Percentiles rank a stretch among this genome's conserved stretches.
These are phyloP conservation scores for Pseudanteris insignis DNA, from an alignment of 2,888 invertebrate genomes.

Conservation along the genomic window DNA sequence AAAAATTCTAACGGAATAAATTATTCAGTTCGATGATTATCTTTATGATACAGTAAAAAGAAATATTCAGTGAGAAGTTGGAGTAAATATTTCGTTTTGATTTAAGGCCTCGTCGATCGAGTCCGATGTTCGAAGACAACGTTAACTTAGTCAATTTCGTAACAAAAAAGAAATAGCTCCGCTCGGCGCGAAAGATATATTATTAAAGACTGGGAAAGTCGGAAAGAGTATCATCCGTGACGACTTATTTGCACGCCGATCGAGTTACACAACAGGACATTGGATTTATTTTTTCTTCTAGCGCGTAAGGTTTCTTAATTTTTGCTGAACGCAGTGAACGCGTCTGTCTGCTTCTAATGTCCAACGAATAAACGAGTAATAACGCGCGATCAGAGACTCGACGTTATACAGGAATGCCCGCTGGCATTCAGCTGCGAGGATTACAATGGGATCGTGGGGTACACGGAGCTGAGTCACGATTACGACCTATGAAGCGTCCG, in stretches of 20 bases:
- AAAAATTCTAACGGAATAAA: too few relatives aligned
- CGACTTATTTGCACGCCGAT: conserved; percentile 15
- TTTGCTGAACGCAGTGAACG: conserved; percentile 23
- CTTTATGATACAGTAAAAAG: too few relatives aligned
- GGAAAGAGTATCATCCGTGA: conserved; percentile 36
- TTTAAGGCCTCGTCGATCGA: conserved; percentile 5
- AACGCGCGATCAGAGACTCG: conserved; percentile 27
- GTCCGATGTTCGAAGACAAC: conserved; percentile 9
- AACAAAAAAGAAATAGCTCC: conserved; percentile 25
- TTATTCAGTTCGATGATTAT: too few relatives aligned
- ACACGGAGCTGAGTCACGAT: conserved; percentile 38
- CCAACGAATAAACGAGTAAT: conserved; percentile 24
- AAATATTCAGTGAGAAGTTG: too few relatives aligned
- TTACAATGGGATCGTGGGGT: conserved; percentile 39
- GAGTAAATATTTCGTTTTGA: conserved; percentile 3
- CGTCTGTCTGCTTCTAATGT: conserved; percentile 22
- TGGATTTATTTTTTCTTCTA: background rate
- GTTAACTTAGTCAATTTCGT: conserved; percentile 17
- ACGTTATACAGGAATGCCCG: background rate
- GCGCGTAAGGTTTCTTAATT: conserved; percentile 33
- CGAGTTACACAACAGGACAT: conserved; percentile 20
- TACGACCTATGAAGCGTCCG: conserved; percentile 41
- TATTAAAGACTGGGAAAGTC: conserved; percentile 37
- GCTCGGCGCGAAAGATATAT: conserved; percentile 17
- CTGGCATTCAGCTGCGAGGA: conserved; percentile 29